phyloP scores from a whole-genome alignment of 2,888 invertebrate species.

The Thecophora atra region DNA sequence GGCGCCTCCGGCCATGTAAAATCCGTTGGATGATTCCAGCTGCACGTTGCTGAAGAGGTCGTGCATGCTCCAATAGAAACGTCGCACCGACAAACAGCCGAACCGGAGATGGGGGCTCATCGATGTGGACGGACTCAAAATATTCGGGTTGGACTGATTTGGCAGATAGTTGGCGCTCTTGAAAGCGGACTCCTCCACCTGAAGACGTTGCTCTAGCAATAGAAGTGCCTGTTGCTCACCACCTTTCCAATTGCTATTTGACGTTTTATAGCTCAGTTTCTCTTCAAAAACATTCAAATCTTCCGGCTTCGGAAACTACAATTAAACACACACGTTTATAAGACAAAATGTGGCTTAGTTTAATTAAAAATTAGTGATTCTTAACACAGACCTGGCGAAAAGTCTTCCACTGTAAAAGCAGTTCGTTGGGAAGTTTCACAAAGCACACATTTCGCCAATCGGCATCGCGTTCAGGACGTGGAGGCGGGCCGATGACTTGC shows the following conservation, averaged over 20 bases:
- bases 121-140: slow-evolving; percentile 74
- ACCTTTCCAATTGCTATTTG: slow-evolving; percentile 71
- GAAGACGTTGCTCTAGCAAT: slow-evolving; percentile 70
- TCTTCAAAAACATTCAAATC: slow-evolving; percentile 70
- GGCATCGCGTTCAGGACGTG: slow-evolving; percentile 68
- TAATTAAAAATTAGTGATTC: background rate
- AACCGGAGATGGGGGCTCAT: slow-evolving; percentile 77
- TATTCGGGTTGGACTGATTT: slow-evolving; percentile 75
- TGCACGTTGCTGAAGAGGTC: slow-evolving; percentile 72
- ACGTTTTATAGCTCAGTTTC: slow-evolving; percentile 52
- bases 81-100: slow-evolving; percentile 77
- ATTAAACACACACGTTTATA: slow-evolving; percentile 12
- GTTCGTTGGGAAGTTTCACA: slow-evolving; percentile 65
- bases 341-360: background rate
- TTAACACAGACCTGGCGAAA: slow-evolving; percentile 65
- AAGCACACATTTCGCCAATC: slow-evolving; percentile 67
- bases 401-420: slow-evolving; percentile 67
- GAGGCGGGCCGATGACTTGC: slow-evolving; percentile 71
- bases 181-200: slow-evolving; percentile 69
- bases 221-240: slow-evolving; percentile 74
- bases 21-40: slow-evolving; percentile 58
- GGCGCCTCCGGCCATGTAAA: slow-evolving; percentile 56
- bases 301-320: slow-evolving; percentile 69
- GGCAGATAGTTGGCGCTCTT: slow-evolving; percentile 72
- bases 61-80: slow-evolving; percentile 77